Percentiles rank a stretch among this genome's conserved stretches.
Conservation (phyloP, 2,797 vertebrate species). For the Atherinosoma microstoma region DNA sequence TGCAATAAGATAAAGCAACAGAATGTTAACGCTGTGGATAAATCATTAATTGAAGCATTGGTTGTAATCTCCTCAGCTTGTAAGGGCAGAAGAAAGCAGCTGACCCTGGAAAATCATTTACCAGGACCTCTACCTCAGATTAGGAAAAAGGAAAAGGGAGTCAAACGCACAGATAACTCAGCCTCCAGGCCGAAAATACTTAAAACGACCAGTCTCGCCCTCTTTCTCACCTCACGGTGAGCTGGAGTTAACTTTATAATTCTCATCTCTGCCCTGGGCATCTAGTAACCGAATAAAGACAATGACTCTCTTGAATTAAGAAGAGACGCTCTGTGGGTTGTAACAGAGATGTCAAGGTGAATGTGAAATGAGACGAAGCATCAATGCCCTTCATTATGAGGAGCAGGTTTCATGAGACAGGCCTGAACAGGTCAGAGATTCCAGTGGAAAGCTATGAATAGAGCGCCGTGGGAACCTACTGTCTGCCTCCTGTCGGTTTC, state of each 20-base stretch:
- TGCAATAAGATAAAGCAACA: slow-evolving; percentile 45
- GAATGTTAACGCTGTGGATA: slow-evolving; percentile 62
- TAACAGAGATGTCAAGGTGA: slow-evolving; percentile 76
- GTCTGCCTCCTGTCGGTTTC: slow-evolving; percentile 64
- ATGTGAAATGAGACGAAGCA: slow-evolving; percentile 65
- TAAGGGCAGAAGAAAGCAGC: slow-evolving; percentile 62
- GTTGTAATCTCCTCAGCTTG: slow-evolving; percentile 69
- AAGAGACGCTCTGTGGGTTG: slow-evolving; percentile 55
- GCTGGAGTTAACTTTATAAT: not conserved
- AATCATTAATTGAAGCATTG: slow-evolving; percentile 75
- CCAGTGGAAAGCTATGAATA: slow-evolving; percentile 73
- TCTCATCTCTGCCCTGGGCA: not conserved
- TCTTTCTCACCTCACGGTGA: not conserved
- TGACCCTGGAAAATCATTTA: slow-evolving; percentile 78
- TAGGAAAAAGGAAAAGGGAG: slow-evolving; percentile 36
- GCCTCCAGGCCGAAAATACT: slow-evolving; percentile 29
- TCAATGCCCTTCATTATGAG: slow-evolving; percentile 76
- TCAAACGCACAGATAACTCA: slow-evolving; percentile 20
- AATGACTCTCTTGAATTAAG: slow-evolving; percentile 57
- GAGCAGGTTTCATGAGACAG: slow-evolving; percentile 76
- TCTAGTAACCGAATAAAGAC: slow-evolving; percentile 44
- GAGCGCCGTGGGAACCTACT: slow-evolving; percentile 74
- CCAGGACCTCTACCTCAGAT: slow-evolving; percentile 56
- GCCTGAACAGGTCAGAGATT: slow-evolving; percentile 80
- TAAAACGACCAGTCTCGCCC: slow-evolving; percentile 34